These are phyloP conservation scores for Trinorchestia longiramus DNA, from an alignment of 1,140 invertebrate species.

Conservation along the genomic window DNA sequence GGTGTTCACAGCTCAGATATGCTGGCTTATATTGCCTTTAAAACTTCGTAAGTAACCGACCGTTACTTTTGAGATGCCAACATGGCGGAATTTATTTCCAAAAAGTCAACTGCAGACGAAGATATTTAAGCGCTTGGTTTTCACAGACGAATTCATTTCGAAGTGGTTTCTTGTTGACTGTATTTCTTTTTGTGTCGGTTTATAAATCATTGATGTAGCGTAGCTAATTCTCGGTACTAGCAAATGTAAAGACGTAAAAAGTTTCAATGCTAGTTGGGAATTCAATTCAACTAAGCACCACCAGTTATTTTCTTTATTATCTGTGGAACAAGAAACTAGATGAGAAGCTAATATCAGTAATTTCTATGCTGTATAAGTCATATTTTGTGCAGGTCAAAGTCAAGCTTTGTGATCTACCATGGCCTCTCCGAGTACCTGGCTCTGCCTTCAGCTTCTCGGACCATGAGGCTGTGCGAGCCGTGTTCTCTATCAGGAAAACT, in stretches of 20 bases:
- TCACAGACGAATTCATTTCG: not conserved
- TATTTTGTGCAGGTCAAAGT: not conserved
- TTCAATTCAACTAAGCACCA: too few species aligned
- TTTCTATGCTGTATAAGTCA: not conserved
- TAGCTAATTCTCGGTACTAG: not conserved
- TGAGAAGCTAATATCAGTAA: too few species aligned
- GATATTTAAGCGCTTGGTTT: not conserved
- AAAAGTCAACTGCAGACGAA: not conserved
- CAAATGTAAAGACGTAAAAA: not conserved
- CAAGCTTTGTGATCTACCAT: constrained; percentile 9
- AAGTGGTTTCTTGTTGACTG: not conserved
- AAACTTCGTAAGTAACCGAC: too few species aligned
- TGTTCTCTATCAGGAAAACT: constrained; percentile 6
- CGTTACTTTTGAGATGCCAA: not conserved
- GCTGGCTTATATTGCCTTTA: too few species aligned
- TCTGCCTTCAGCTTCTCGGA: constrained; percentile 85
- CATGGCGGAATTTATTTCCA: not conserved
- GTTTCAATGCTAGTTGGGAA: too few species aligned
- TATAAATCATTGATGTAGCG: not conserved
- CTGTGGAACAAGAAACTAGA: too few species aligned
- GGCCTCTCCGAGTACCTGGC: not conserved
- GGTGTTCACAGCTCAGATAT: too few species aligned
- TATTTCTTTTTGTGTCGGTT: not conserved
- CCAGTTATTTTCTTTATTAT: too few species aligned
- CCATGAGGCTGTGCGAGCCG: constrained; percentile 82